A percentile compares a stretch with the other conserved stretches of the same genome.
phyloP scores from a whole-genome alignment of 2,888 invertebrate genomes.

The Kryphioiulus occultus region DNA sequence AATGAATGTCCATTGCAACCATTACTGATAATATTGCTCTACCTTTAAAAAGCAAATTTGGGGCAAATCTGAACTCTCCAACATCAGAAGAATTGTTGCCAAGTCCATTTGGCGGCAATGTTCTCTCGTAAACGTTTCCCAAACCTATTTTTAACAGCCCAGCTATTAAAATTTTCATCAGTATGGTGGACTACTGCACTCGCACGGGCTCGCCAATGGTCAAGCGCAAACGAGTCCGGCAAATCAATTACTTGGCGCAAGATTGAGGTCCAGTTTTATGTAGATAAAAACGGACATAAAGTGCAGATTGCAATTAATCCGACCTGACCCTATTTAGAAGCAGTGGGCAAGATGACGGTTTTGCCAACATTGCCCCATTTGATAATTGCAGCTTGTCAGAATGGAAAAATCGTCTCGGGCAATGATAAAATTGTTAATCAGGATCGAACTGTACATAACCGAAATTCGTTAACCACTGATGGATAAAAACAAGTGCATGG shows the following conservation, averaged over 20 bases:
- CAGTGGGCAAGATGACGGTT: not conserved
- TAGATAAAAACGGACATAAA: conserved; percentile 39
- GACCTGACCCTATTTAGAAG: not conserved
- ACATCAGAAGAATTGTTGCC: not conserved
- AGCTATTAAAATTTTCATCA: conserved; percentile 20
- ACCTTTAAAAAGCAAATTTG: not conserved
- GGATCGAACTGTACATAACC: no score
- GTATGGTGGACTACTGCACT: not conserved
- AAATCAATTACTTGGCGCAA: conserved; percentile 15
- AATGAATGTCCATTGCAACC: not conserved
- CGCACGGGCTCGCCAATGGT: not conserved
- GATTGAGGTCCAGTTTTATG: conserved; percentile 11
- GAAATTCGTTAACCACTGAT: no score
- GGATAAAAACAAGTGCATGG: no score
- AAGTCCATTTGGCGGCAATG: not conserved
- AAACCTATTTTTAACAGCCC: not conserved
- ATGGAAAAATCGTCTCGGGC: no score
- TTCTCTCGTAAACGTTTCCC: not conserved
- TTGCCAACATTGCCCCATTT: not conserved
- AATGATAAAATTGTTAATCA: no score
- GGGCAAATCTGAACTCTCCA: not conserved
- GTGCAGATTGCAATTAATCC: not conserved
- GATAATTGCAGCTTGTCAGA: not conserved
- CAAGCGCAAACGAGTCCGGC: conserved; percentile 6
- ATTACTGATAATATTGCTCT: not conserved